Base-by-base conservation (phyloP, 2,888 invertebrate genomes). In the Sesia apiformis region DNA sequence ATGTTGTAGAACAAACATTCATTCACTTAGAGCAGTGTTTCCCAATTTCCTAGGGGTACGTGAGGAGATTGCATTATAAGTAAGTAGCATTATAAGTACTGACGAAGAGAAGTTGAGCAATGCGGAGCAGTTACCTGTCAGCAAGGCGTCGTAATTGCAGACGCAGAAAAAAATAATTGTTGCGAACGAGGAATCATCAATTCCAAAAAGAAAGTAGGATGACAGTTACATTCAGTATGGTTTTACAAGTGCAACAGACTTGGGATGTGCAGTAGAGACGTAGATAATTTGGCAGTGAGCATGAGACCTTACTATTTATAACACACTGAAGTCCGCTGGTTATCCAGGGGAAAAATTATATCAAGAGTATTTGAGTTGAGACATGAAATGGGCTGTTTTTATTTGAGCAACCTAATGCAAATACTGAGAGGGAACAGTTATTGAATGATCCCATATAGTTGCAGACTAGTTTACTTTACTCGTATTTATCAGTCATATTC, bases 301-400 rank as follows among this genome's bases (percentile, higher is more conserved):
- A 52, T 3, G 3, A 39, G 38, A 40, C 52, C 23, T 7, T 42
- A 5, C 53, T 60, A 49, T 23, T 53, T 60, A 49, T 54, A 56
- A 38, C 58, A 60, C 52, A 60, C 57, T 49, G 58, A 60, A 54
- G 57, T 58, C 52, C 58, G 56, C 40, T 58, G 58, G 58, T 54
- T 60, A 40, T 57, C 57, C 40, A 54, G 53, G 53, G 58, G 61
- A 51, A 61, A 49, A 52, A 51, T 53, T 52, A 38, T 61, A 39
- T 38, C 59, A 40, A 57, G 60, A 54, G 4, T 49, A n/a, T 6
- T 49, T 6, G 49, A 58, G 49, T 55, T 57, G 5, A 50, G 57
- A 51, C 39, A 55, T 55, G 57, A 55, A n/a, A 55, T 53, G 50
- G 4, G 23, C 4, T 49, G 4, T 49, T 8, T 23, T 49, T 49